phyloP scores from a whole-genome alignment of 2,797 vertebrate genomes.

The Falco naumanni region DNA sequence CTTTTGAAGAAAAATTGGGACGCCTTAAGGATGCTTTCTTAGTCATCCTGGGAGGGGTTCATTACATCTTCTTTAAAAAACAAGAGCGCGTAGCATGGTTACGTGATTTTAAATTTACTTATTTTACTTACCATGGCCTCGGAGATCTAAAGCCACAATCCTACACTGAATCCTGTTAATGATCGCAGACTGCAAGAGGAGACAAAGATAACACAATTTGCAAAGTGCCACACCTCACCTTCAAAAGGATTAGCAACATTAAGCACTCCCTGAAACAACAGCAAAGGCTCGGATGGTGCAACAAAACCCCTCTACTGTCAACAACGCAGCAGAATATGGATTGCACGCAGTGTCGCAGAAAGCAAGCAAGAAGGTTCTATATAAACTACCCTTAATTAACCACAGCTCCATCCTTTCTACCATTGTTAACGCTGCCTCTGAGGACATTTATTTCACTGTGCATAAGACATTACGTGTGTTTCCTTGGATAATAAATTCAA shows the following conservation, averaged over 20 bases:
- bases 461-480: rapidly evolving
- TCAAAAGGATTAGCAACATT: not conserved
- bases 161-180: slow-evolving; percentile 92
- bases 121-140: slow-evolving; percentile 88
- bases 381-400: not conserved
- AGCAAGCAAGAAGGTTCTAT: rapidly evolving
- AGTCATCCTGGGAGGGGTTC: not conserved
- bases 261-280: not conserved
- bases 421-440: rapidly evolving
- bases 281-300: rapidly evolving
- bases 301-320: not conserved
- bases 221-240: not conserved
- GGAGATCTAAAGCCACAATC: slow-evolving; percentile 94
- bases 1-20: not conserved
- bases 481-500: not conserved
- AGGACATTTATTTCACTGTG: not conserved
- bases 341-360: rapidly evolving
- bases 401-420: not conserved
- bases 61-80: not conserved
- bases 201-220: not conserved
- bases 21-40: not conserved
- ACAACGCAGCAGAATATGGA: not conserved
- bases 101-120: not conserved
- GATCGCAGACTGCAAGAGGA: slow-evolving; percentile 86
- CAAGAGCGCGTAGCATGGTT: rapidly evolving